phyloP scores from a whole-genome alignment of 1,140 invertebrate species.

The Apocrypta bakeri region DNA sequence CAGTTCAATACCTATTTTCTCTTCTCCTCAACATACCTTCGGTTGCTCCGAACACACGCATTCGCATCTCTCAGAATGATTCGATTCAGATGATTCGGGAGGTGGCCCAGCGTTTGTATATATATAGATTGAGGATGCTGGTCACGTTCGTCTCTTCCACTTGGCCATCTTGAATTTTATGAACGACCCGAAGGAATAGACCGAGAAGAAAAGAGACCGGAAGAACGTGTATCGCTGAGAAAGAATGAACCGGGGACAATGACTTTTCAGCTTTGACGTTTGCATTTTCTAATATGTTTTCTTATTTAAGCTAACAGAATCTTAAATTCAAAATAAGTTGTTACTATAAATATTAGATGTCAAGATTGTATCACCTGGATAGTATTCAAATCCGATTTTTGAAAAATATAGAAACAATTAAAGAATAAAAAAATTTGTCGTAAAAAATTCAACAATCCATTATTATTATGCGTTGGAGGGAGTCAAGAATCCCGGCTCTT shows the following conservation, averaged over 20 bases:
- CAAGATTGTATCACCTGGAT: too few relatives aligned
- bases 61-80: neutral
- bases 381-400: too few relatives aligned
- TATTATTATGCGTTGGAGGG: too few relatives aligned
- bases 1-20: neutral
- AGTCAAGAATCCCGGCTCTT: too few relatives aligned
- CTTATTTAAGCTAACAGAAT: too few relatives aligned
- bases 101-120: neutral
- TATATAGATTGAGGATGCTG: neutral
- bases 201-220: neutral
- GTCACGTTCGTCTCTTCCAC: slow-evolving; percentile 17
- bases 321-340: too few relatives aligned
- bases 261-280: neutral
- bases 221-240: neutral
- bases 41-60: neutral
- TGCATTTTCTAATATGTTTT: too few relatives aligned
- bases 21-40: neutral
- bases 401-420: too few relatives aligned
- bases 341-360: too few relatives aligned
- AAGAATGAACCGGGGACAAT: slow-evolving; percentile 6
- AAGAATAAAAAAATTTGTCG: too few relatives aligned
- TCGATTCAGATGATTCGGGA: slow-evolving; percentile 22
- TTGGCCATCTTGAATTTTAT: slow-evolving; percentile 36
- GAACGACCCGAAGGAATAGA: slow-evolving; percentile 1
- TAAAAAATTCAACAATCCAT: too few relatives aligned